Base-by-base conservation (phyloP, 1,140 invertebrate genomes). In the Nomia melanderi region DNA sequence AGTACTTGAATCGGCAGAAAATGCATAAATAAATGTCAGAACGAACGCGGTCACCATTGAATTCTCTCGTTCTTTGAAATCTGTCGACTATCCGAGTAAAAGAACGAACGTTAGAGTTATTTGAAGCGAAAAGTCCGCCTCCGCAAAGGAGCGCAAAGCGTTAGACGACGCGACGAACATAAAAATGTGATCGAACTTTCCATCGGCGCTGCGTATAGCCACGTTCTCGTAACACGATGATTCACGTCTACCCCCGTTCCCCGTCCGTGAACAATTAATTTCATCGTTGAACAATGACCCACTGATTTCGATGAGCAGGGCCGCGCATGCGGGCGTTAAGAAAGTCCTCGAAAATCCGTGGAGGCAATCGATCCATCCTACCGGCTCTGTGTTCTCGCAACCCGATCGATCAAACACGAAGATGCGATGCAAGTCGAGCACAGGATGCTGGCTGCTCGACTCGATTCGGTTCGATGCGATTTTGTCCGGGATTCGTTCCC, bases 231-330 rank as follows among this genome's bases (percentile, higher is more conserved):
- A 1, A 4, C 29, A 12, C 59, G 31, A 57, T 75, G 72, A 66
- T 56, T 75, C 72, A 56, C 63, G 11, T 66, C 62, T 44, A 36
- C 9, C 63, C 20, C 29, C n/a, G n/a, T n/a, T n/a, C n/a, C 17
- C 57, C n/a, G 29, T 20, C 29, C 31, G 17, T 33, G 57, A 31
- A 57, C 62, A 66, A 74, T 74, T 66, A 53, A 50, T 53, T 53
- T 64, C n/a, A 39, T 64, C 41, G 11, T 39, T 25, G 59, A 33
- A 53, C 59, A 73, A 74, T 57, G 50, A 75, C 36, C 72, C 29
- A 54, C 62, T 75, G 71, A 73, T 73, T 65, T 59, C 57, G 57
- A 59, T 20, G 31, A 59, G 31, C n/a, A 31, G 20, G 44, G 11
- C 1, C 29, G 8, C 72, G 12, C 27, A 75, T 75, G 72, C 72